Conservation (phyloP, 2,888 invertebrate species). For the Apoderus coryli region DNA sequence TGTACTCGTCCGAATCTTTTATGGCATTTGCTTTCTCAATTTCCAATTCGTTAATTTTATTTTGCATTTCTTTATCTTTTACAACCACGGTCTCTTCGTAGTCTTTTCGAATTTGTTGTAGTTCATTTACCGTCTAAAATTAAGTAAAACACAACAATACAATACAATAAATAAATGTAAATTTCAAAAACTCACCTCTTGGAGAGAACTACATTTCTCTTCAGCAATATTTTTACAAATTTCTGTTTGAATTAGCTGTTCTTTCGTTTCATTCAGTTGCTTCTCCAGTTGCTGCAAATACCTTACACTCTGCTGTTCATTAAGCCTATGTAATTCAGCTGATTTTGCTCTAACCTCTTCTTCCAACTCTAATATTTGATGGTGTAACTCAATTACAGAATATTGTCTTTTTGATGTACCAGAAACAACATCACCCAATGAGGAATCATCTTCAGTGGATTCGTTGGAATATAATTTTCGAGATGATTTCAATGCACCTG, state of each 20-base stretch:
- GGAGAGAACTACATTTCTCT: constrained; percentile 22
- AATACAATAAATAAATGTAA: neutral
- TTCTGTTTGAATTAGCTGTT: constrained; percentile 19
- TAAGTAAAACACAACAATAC: neutral
- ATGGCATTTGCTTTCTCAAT: constrained; percentile 22
- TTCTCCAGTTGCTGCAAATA: constrained; percentile 31
- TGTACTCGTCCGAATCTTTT: constrained; percentile 12
- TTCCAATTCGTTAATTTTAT: constrained; percentile 25
- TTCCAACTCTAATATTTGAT: constrained; percentile 29
- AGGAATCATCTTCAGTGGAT: constrained; percentile 26
- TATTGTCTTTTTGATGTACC: constrained; percentile 17
- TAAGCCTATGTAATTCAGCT: constrained; percentile 12
- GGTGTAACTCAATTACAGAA: constrained; percentile 26
- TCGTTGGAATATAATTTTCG: constrained; percentile 17
- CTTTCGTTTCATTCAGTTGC: constrained; percentile 21
- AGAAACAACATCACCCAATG: constrained; percentile 7
- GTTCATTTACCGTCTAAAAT: constrained; percentile 16
- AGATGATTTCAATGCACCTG: constrained; percentile 20
- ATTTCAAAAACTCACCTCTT: constrained; percentile 17
- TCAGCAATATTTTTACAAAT: constrained; percentile 19
- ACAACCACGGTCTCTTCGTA: constrained; percentile 21
- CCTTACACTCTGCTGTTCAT: constrained; percentile 15
- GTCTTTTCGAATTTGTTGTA: constrained; percentile 17
- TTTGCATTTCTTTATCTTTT: constrained; percentile 25
- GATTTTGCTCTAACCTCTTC: constrained; percentile 32